A percentile compares a stretch with the other conserved stretches of the same genome.
Evolutionary conservation across 2,113 vertebrate species (phyloP).

Genomic region (Pithys albifrons): DNA sequence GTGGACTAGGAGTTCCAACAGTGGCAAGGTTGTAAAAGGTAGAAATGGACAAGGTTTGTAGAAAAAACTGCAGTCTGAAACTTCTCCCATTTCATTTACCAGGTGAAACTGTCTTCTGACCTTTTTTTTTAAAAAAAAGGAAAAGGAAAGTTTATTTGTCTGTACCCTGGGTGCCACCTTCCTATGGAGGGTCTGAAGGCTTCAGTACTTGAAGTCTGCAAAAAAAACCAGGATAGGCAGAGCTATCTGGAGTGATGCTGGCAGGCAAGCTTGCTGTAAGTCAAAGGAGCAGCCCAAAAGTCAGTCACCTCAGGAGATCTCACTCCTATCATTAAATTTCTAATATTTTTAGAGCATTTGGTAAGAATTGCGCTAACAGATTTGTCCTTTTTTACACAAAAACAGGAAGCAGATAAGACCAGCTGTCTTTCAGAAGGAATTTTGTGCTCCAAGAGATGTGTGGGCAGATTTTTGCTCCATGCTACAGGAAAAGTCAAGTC

Average conservation of each 20-base stretch:
- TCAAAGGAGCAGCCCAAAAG: not conserved
- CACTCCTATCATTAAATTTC: not conserved
- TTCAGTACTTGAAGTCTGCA: not conserved
- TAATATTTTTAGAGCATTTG: not conserved
- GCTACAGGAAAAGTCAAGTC: not conserved
- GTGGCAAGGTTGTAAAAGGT: not conserved
- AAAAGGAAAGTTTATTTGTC: not conserved
- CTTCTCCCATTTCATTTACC: not conserved
- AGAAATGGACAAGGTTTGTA: not conserved
- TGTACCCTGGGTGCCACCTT: not conserved
- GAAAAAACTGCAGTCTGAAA: not conserved
- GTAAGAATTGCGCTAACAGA: not conserved
- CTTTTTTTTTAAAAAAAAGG: not conserved
- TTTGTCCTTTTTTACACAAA: not conserved
- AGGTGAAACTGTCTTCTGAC: not conserved
- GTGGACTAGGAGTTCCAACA: not conserved
- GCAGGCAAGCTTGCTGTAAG: not conserved
- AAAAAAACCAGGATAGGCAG: not conserved
- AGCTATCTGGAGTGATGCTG: not conserved
- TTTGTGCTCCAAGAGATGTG: not conserved
- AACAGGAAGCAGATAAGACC: not conserved
- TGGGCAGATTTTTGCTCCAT: not conserved
- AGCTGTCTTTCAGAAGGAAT: not conserved
- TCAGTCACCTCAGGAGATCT: not conserved
- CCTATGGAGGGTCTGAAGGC: not conserved